These are phyloP conservation scores for Eptesicus fuscus DNA, from an alignment of 2,113 vertebrate species.

Conservation along the genomic window DNA sequence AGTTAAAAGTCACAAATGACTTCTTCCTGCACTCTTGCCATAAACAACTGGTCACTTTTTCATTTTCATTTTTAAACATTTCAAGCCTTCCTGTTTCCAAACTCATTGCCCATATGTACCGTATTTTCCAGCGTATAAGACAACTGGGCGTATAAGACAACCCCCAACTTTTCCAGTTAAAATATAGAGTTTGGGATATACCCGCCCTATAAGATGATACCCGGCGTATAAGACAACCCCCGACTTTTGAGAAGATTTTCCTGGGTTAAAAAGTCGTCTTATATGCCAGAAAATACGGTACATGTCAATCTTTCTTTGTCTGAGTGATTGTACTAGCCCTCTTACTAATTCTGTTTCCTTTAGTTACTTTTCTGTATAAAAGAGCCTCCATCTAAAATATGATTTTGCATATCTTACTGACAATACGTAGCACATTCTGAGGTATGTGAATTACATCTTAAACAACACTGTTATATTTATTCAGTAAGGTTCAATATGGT, in stretches of 20 bases:
- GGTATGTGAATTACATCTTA: background rate
- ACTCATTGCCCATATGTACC: background rate
- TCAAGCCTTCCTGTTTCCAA: background rate
- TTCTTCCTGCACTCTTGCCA: background rate
- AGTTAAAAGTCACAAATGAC: background rate
- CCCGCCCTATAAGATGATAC: too few relatives aligned
- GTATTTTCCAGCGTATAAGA: too few relatives aligned
- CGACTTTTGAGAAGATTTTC: too few relatives aligned
- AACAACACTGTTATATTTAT: background rate
- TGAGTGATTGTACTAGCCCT: background rate
- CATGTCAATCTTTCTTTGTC: background rate
- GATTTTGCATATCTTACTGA: background rate
- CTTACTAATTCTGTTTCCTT: background rate
- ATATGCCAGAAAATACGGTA: too few relatives aligned
- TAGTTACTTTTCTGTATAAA: background rate
- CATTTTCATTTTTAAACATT: slow-evolving; percentile 6
- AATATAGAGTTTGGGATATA: too few relatives aligned
- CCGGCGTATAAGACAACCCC: too few relatives aligned
- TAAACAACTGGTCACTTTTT: background rate
- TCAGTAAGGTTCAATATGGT: background rate
- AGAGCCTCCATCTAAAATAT: background rate
- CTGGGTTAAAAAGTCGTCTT: too few relatives aligned
- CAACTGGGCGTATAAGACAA: too few relatives aligned
- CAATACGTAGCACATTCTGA: background rate
- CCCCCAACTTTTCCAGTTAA: too few relatives aligned